These are phyloP conservation scores for Leptobrachium leishanense DNA, from an alignment of 2,113 vertebrate species.

Conservation along the genomic window DNA sequence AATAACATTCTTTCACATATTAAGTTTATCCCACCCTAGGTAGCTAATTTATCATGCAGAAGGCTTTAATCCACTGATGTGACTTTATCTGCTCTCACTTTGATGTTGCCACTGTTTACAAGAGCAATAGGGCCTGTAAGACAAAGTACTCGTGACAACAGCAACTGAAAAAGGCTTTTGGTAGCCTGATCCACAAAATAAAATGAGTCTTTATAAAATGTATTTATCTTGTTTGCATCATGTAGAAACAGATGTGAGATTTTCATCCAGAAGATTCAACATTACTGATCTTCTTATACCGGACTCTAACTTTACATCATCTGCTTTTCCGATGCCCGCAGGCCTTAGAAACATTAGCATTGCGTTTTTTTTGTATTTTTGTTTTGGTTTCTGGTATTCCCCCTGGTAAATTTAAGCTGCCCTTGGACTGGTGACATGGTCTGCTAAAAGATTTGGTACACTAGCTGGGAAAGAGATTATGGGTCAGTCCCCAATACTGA, in stretches of 20 bases:
- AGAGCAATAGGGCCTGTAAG: conserved; percentile 90
- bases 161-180: conserved; percentile 92
- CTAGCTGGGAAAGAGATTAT: conserved; percentile 96
- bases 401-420: conserved; percentile 86
- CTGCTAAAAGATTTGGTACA: conserved; percentile 81
- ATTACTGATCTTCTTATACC: conserved; percentile 94
- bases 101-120: conserved; percentile 91
- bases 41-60: conserved; percentile 99
- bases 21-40: conserved; percentile 99
- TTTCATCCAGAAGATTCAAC: conserved; percentile 77
- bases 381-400: conserved; percentile 67
- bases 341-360: conserved; percentile 85
- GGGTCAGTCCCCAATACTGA: conserved; percentile 78
- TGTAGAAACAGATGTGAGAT: conserved; percentile 69
- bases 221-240: conserved; percentile 69
- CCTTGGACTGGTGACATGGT: conserved; percentile 86
- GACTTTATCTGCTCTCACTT: conserved; percentile 93
- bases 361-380: conserved; percentile 78
- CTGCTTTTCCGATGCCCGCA: conserved; percentile 86
- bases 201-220: conserved; percentile 76
- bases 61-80: conserved; percentile 99
- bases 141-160: conserved; percentile 98
- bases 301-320: conserved; percentile 95
- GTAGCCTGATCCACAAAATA: conserved; percentile 74
- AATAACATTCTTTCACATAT: conserved; percentile 99